Evolutionary conservation across 2,797 vertebrate genomes (phyloP).

Genomic region (Taeniopygia guttata): DNA sequence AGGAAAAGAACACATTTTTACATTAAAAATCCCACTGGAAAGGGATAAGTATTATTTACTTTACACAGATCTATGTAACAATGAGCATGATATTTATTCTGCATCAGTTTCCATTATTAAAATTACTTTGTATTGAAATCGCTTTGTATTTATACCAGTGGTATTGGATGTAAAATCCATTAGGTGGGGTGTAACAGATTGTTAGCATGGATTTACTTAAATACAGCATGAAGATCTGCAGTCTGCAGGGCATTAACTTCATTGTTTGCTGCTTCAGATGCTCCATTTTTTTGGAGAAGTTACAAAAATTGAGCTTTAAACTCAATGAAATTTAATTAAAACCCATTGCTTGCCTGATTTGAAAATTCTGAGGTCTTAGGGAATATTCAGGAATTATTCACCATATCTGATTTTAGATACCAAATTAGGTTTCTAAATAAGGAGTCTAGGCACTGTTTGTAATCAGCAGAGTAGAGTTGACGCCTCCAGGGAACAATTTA

Average conservation of each 20-base stretch:
- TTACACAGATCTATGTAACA: neutral
- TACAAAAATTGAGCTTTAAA: neutral
- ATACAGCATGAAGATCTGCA: neutral
- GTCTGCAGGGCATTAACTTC: neutral
- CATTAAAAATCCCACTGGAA: neutral
- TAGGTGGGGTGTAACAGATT: neutral
- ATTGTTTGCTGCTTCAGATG: neutral
- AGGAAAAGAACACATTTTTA: neutral
- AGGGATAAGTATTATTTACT: neutral
- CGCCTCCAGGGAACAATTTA: neutral
- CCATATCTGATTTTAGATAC: neutral
- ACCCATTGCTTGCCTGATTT: neutral
- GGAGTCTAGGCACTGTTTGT: neutral
- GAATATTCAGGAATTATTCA: neutral
- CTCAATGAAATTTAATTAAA: neutral
- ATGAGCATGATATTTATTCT: neutral
- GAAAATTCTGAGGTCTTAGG: neutral
- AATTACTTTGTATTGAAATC: neutral
- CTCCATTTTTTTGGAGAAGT: neutral
- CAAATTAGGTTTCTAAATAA: neutral
- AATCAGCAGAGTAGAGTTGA: neutral
- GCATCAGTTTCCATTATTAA: neutral
- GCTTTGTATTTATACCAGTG: neutral
- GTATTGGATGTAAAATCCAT: neutral
- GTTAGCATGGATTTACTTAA: neutral